A percentile compares a stretch with the other conserved stretches of the same genome.
phyloP scores from a whole-genome alignment of 2,113 vertebrate genomes.

The Bagarius yarrelli region DNA sequence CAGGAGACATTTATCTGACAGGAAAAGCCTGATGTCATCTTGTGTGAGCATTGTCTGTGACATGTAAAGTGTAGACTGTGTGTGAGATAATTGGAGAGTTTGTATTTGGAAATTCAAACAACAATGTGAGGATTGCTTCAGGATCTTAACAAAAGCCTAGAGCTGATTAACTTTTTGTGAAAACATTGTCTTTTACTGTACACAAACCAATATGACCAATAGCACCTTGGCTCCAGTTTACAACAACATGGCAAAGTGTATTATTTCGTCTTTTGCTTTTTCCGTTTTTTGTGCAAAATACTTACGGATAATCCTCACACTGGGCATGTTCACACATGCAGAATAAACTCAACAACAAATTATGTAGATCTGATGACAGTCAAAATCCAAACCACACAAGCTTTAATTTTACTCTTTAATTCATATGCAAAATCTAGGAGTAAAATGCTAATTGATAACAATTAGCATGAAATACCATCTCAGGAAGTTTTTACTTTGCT shows the following conservation, averaged over 20 bases:
- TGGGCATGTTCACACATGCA: conserved; percentile 36
- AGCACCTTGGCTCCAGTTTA: conserved; percentile 34
- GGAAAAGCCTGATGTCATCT: conserved; percentile 30
- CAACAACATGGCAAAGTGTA: conserved; percentile 10
- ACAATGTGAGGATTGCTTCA: conserved; percentile 33
- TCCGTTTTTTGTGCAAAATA: conserved; percentile 22
- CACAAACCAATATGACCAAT: no score
- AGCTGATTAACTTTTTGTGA: conserved; percentile 12
- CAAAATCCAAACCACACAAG: conserved; percentile 13
- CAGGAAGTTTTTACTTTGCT: no score
- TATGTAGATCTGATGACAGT: conserved; percentile 7
- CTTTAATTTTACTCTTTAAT: conserved; percentile 30
- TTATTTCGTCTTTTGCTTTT: conserved; percentile 1
- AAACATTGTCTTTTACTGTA: neutral
- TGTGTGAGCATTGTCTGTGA: conserved; percentile 38
- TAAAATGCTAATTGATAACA: conserved; percentile 4
- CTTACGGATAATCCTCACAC: conserved; percentile 28
- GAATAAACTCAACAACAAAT: conserved; percentile 41
- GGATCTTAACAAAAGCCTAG: conserved; percentile 27
- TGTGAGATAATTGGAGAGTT: conserved; percentile 48
- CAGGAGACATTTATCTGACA: conserved; percentile 32
- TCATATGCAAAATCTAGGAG: conserved; percentile 17
- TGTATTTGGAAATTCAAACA: conserved; percentile 27
- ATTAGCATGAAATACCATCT: no score
- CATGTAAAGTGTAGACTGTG: conserved; percentile 43